phyloP scores from a whole-genome alignment of 1,140 invertebrate genomes.

The Euura saliciscinereae region DNA sequence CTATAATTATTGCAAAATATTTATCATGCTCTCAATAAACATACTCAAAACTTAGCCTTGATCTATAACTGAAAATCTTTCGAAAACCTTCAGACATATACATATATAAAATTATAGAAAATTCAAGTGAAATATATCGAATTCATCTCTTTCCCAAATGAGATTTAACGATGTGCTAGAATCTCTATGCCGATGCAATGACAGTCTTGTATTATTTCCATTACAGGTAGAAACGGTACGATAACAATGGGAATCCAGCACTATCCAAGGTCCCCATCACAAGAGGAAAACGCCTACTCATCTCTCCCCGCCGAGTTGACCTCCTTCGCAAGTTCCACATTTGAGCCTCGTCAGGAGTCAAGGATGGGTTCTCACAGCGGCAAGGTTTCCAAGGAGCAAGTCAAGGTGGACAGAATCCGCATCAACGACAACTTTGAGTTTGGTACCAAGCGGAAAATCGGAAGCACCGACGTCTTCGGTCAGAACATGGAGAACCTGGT shows the following conservation, averaged over 20 bases:
- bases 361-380: slow-evolving; percentile 13
- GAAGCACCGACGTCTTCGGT: slow-evolving; percentile 48
- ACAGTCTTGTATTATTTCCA: not conserved
- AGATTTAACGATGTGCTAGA: no score
- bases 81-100: no score
- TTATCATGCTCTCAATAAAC: no score
- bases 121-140: no score
- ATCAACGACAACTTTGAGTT: slow-evolving; percentile 33
- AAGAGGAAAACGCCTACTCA: slow-evolving; percentile 42
- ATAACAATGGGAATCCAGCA: slow-evolving; percentile 49
- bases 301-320: slow-evolving; percentile 45
- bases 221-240: slow-evolving; percentile 42
- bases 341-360: slow-evolving; percentile 37
- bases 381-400: slow-evolving; percentile 18
- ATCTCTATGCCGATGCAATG: no score
- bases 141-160: no score
- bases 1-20: no score
- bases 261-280: slow-evolving; percentile 41
- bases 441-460: slow-evolving; percentile 39
- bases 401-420: slow-evolving; percentile 21
- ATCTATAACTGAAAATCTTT: no score
- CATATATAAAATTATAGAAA: no score
- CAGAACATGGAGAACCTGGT: slow-evolving; percentile 52
- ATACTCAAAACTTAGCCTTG: no score
- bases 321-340: slow-evolving; percentile 47